Conservation (phyloP, 2,113 vertebrate genomes). For the Acinonyx jubatus region DNA sequence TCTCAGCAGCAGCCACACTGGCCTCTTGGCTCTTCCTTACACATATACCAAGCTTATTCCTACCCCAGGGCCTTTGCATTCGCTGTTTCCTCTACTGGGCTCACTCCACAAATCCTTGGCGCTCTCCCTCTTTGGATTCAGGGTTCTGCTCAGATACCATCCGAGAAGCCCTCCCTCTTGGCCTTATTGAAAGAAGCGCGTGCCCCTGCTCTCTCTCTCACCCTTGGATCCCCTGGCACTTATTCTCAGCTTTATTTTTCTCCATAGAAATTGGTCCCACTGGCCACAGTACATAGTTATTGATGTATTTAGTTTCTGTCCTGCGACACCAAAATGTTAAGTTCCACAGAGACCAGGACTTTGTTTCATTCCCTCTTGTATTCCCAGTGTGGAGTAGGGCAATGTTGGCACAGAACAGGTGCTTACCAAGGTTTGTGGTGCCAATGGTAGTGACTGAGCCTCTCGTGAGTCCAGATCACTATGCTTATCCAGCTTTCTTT, state of each 20-base stretch:
- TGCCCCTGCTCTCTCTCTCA: too few species aligned
- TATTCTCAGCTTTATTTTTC: not conserved
- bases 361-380: not conserved
- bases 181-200: too few species aligned
- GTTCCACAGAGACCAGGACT: not conserved
- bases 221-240: accelerated
- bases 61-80: not conserved
- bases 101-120: not conserved
- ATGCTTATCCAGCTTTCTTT: not conserved
- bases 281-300: not conserved
- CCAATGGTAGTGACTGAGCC: not conserved
- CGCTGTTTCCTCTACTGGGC: not conserved
- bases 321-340: not conserved
- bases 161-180: not conserved
- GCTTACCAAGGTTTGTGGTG: not conserved
- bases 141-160: not conserved
- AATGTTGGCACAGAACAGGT: accelerated
- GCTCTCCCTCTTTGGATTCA: not conserved
- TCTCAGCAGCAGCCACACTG: not conserved
- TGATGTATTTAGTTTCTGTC: not conserved
- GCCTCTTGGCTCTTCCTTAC: not conserved
- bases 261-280: not conserved
- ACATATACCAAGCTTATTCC: not conserved
- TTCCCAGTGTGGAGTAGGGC: accelerated
- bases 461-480: not conserved